These are phyloP conservation scores for Notothenia coriiceps DNA, from an alignment of 2,113 vertebrate genomes.

Conservation along the genomic window DNA sequence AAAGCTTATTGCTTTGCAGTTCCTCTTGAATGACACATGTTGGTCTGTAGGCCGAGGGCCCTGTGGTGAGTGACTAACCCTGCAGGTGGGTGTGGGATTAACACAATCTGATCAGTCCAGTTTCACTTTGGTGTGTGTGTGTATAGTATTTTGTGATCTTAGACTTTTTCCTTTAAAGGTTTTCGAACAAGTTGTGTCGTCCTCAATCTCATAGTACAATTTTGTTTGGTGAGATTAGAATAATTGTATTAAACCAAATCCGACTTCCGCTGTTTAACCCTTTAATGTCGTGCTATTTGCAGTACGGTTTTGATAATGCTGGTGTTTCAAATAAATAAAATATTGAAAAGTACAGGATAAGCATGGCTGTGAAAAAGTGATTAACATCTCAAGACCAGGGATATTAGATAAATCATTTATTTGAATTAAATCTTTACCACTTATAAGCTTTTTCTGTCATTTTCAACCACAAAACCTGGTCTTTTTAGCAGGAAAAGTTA, in stretches of 20 bases:
- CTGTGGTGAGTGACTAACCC: constrained; percentile 33
- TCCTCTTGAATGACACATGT: not conserved
- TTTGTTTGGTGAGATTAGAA: not conserved
- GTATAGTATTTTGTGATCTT: constrained; percentile 6
- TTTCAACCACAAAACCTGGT: not conserved
- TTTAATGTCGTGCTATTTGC: too few species aligned
- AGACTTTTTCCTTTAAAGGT: not conserved
- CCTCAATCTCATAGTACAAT: not conserved
- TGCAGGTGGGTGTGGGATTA: constrained; percentile 19
- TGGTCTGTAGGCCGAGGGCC: not conserved
- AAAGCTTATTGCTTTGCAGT: not conserved
- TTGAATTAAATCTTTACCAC: not conserved
- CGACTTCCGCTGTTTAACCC: too few species aligned
- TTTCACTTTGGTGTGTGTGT: constrained; percentile 2
- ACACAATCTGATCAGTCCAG: constrained; percentile 6
- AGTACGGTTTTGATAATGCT: not conserved
- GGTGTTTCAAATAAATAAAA: not conserved
- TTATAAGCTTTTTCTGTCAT: not conserved
- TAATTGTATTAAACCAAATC: not conserved
- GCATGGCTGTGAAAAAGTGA: not conserved
- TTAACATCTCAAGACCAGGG: too few species aligned
- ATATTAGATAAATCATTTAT: not conserved
- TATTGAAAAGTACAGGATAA: not conserved
- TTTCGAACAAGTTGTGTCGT: not conserved
- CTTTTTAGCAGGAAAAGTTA: not conserved